A percentile compares a stretch with the other conserved stretches of the same genome.
Conservation (phyloP, 1,140 invertebrate genomes). For the Drosophila kohkoa region DNA sequence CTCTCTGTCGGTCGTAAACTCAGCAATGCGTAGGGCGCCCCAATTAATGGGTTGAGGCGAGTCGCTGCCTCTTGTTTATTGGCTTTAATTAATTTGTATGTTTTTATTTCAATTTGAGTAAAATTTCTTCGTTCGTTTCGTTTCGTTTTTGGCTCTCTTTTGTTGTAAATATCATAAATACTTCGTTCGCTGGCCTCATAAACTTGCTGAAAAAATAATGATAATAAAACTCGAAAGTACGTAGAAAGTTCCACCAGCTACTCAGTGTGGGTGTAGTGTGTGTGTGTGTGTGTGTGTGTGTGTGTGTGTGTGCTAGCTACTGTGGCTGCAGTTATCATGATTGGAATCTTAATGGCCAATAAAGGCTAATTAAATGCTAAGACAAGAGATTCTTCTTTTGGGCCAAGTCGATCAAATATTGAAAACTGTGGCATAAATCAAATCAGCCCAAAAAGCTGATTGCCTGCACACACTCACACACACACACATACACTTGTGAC, state of each 20-base stretch:
- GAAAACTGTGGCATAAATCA: constrained; percentile 68
- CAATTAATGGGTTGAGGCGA: constrained; percentile 60
- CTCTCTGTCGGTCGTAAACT: constrained; percentile 53
- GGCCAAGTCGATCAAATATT: constrained; percentile 62
- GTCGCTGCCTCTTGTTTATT: constrained; percentile 59
- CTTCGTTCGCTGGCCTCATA: constrained; percentile 64
- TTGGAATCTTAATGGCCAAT: constrained; percentile 77
- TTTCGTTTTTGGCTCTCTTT: constrained; percentile 45
- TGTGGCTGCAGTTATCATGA: constrained; percentile 56
- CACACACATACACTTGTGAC: constrained; percentile 20
- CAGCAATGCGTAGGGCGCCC: constrained; percentile 65
- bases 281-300: no score
- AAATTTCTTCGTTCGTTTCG: constrained; percentile 30
- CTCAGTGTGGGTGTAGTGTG: constrained; percentile 43
- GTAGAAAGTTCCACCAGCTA: constrained; percentile 58
- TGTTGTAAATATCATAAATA: constrained; percentile 82
- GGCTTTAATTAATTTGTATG: constrained; percentile 82
- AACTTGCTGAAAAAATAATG: constrained; percentile 62
- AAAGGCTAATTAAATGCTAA: constrained; percentile 76
- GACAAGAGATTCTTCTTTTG: constrained; percentile 11
- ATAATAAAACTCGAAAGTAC: constrained; percentile 57
- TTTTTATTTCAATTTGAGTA: constrained; percentile 79
- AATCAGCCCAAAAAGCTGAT: constrained; percentile 20
- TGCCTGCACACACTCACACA: constrained; percentile 9
- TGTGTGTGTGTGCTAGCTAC: constrained; percentile 35